Evolutionary conservation across 2,113 vertebrate species (phyloP).

Genomic region (Xerus inauris): DNA sequence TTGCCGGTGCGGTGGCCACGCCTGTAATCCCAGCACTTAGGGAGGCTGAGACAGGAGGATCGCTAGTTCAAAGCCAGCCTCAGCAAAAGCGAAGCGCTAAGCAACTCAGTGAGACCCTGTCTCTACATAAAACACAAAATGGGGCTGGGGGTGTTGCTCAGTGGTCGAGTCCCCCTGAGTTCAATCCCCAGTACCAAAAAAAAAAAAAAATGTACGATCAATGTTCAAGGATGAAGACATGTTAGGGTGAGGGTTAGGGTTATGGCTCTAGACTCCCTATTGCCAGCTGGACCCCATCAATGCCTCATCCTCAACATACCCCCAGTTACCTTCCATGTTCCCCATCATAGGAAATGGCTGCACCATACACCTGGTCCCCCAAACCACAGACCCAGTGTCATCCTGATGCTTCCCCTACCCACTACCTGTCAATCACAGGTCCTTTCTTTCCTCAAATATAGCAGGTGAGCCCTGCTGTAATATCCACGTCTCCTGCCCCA

Average conservation of each 20-base stretch:
- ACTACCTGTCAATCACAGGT: neutral
- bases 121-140: no score
- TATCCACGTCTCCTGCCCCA: neutral
- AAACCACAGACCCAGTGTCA: neutral
- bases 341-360: neutral
- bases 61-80: no score
- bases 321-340: neutral
- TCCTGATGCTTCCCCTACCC: neutral
- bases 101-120: no score
- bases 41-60: no score
- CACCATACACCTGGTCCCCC: neutral
- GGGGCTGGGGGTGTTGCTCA: no score
- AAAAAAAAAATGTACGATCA: no score
- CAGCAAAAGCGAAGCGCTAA: no score
- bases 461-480: no score
- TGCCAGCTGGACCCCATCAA: neutral
- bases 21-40: no score
- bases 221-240: neutral
- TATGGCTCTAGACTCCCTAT: neutral
- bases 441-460: neutral
- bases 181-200: no score
- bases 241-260: neutral
- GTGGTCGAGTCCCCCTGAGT: no score
- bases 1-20: no score
- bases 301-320: neutral